Base-by-base conservation (phyloP, 2,888 invertebrate genomes). In the Lamproptera curius region DNA sequence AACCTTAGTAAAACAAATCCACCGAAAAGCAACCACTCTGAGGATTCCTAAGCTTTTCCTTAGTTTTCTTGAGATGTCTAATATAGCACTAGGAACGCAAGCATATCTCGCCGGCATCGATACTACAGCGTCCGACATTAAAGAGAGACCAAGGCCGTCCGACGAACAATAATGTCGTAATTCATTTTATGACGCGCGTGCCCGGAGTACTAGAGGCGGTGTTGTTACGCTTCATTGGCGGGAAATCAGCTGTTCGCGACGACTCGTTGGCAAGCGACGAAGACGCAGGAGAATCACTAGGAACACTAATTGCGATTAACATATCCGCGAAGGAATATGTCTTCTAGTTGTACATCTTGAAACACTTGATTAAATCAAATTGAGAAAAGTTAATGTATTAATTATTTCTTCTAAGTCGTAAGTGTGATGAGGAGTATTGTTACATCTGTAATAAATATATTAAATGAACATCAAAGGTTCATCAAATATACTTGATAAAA, bases 81-180 rank as follows among this genome's bases (percentile, higher is more conserved):
- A n/a, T n/a, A n/a, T n/a, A n/a, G n/a, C n/a, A n/a, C n/a, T n/a
- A n/a, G n/a, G n/a, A n/a, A n/a, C n/a, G n/a, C n/a, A n/a, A n/a
- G n/a, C n/a, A n/a, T n/a, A n/a, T n/a, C n/a, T n/a, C n/a, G n/a
- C n/a, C n/a, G n/a, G n/a, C n/a, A n/a, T n/a, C n/a, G n/a, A n/a
- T n/a, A n/a, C n/a, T n/a, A n/a, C n/a, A n/a, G n/a, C n/a, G n/a
- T n/a, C 28, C 2, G n/a, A 10, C 10, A 5, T 28, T n/a, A 9
- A 5, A 28, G 28, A 28, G 9, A 28, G 23, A 3, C 16, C 53
- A 61, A 61, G 60, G 60, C 39, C 59, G 51, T 9, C 16, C 26
- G n/a, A n/a, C 10, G 31, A 41, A 61, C 61, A 61, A 61, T 61
- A 45, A 54, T n/a, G 58, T 50, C 48, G 56, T 61, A 61, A 56